Evolutionary conservation across 2,797 vertebrate species (phyloP).

Genomic region (Benthosema pterotum): DNA sequence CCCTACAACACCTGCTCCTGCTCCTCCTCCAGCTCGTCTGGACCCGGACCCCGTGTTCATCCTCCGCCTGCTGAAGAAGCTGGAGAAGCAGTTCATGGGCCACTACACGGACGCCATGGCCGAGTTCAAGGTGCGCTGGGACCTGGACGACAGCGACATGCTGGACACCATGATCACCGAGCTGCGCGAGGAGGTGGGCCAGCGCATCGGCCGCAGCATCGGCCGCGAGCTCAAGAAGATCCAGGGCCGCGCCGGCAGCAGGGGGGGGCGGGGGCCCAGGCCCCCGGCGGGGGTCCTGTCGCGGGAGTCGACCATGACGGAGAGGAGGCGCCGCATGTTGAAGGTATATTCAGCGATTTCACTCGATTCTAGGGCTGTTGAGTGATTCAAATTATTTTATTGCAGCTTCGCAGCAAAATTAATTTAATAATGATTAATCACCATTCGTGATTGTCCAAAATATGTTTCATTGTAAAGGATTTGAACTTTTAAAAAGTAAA

Average conservation of each 20-base stretch:
- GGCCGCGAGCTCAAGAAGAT: constrained; percentile 85
- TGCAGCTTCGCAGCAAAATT: no score
- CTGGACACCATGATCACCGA: constrained; percentile 87
- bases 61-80: constrained; percentile 84
- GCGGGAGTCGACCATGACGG: constrained; percentile 75
- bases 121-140: constrained; percentile 88
- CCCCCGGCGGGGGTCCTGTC: constrained; percentile 57
- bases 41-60: constrained; percentile 86
- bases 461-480: no score
- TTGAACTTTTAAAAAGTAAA: no score
- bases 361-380: no score
- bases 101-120: constrained; percentile 85
- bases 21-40: constrained; percentile 39
- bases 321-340: constrained; percentile 81
- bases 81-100: constrained; percentile 88
- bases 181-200: constrained; percentile 84
- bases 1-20: no score
- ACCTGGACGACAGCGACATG: constrained; percentile 79
- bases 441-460: no score
- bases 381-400: no score
- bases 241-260: constrained; percentile 60
- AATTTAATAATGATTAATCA: no score
- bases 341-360: no score
- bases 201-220: constrained; percentile 84
- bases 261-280: constrained; percentile 32